Percentiles rank a stretch among this genome's conserved stretches.
phyloP scores from a whole-genome alignment of 1,140 invertebrate genomes.

The Delia radicum region DNA sequence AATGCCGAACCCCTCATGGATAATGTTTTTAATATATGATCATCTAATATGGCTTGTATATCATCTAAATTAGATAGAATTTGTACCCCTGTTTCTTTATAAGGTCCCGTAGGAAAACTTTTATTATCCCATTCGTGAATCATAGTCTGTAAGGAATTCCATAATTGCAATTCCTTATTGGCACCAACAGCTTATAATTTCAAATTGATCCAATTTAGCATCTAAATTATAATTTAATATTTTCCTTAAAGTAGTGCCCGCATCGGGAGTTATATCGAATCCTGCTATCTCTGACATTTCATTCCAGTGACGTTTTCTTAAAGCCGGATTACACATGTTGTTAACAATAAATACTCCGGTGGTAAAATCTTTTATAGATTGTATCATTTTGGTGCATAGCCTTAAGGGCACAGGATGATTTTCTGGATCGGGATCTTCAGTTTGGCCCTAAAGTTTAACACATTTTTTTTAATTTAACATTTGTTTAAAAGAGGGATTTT shows the following conservation, averaged over 20 bases:
- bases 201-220: slow-evolving; percentile 74
- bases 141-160: slow-evolving; percentile 80
- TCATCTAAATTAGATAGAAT: slow-evolving; percentile 83
- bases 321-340: slow-evolving; percentile 84
- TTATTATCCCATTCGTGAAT: slow-evolving; percentile 81
- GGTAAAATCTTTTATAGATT: slow-evolving; percentile 78
- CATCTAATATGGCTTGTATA: slow-evolving; percentile 81
- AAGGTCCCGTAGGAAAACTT: slow-evolving; percentile 69
- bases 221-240: slow-evolving; percentile 76
- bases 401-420: slow-evolving; percentile 78
- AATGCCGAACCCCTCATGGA: slow-evolving; percentile 89
- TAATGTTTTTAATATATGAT: slow-evolving; percentile 86
- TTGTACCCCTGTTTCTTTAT: slow-evolving; percentile 76
- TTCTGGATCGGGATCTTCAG: slow-evolving; percentile 75
- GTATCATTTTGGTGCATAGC: slow-evolving; percentile 69
- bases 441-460: slow-evolving; percentile 58
- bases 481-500: not conserved
- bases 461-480: too few relatives aligned
- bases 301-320: slow-evolving; percentile 87
- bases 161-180: slow-evolving; percentile 80
- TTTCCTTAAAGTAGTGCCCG: slow-evolving; percentile 81
- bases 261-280: slow-evolving; percentile 81
- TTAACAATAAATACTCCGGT: slow-evolving; percentile 76
- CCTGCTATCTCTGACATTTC: slow-evolving; percentile 82
- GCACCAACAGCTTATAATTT: slow-evolving; percentile 88